These are phyloP conservation scores for Dendrolimus houi DNA, from an alignment of 2,888 invertebrate species.

Conservation along the genomic window DNA sequence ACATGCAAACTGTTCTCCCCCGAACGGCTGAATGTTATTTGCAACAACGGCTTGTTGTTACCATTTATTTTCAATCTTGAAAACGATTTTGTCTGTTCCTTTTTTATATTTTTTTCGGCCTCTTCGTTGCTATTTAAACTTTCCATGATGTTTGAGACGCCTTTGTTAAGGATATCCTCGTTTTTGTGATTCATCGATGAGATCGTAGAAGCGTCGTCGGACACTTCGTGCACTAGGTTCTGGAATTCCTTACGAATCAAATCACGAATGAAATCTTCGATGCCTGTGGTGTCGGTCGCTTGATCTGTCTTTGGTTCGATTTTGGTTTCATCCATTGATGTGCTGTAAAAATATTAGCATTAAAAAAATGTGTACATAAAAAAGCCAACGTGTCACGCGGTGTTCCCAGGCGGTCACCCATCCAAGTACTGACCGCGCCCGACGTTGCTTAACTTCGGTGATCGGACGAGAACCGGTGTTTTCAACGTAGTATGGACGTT, in stretches of 20 bases:
- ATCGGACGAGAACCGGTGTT: conserved; percentile 66
- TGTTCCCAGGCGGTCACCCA: conserved; percentile 67
- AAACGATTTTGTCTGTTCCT: conserved; percentile 43
- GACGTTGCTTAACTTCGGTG: conserved; percentile 72
- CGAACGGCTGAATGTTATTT: conserved; percentile 53
- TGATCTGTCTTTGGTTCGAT: conserved; percentile 42
- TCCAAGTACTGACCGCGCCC: conserved; percentile 71
- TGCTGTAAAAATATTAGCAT: conserved; percentile 14
- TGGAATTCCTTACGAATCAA: conserved; percentile 60
- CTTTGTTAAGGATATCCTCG: conserved; percentile 49
- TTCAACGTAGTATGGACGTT: conserved; percentile 51
- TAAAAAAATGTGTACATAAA: conserved; percentile 10
- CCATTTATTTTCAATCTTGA: conserved; percentile 63
- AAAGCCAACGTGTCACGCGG: conserved; percentile 39
- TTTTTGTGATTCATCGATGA: conserved; percentile 16
- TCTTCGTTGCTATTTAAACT: conserved; percentile 32
- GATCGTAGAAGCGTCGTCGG: conserved; percentile 33
- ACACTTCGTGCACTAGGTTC: conserved; percentile 42
- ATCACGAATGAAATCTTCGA: conserved; percentile 60
- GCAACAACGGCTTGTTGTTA: conserved; percentile 60
- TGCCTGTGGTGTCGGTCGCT: conserved; percentile 57
- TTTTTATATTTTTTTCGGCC: conserved; percentile 20
- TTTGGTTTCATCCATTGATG: conserved; percentile 15
- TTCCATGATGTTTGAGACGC: conserved; percentile 52
- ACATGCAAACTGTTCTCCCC: conserved; percentile 64